Base-by-base conservation (phyloP, 2,113 vertebrate species). In the Junco hyemalis region DNA sequence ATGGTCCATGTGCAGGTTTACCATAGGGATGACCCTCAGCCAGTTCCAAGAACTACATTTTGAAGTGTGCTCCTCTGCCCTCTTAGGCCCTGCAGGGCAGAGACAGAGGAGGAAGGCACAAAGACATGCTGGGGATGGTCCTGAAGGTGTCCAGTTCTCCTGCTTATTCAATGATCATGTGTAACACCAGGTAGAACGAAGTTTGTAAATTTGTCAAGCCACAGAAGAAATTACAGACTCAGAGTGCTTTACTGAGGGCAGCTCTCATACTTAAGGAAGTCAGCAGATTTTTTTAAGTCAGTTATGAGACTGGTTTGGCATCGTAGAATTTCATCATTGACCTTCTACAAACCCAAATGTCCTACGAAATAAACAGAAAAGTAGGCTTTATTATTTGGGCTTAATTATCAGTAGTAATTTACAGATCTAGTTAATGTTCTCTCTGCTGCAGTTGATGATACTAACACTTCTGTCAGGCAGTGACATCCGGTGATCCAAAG, bases 1-100 rank as follows among this genome's bases (percentile, higher is more conserved):
- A 5, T 15, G n/a, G 42, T 18, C 36, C 33, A n/a, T 1, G 1
- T 31, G 36, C 14, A 3, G 21, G 33, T 7, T 2, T 1, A 26
- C 33, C 5, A 5, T 0, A 20, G 25, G 24, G 14, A 11, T 42
- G 33, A 44, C 26, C 31, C 38, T 13, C 8, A 61, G 50, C 45
- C 26, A 25, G 24, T 26, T 51, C 60, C 50, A 60, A 35, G 38
- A 69, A 35, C 7, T 1, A 1, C 0, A 1, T 47, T 69, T 73
- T 8, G 6, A 74, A 40, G 9, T 40, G 72, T 54, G 18, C 14
- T 89, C 19, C 28, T 35, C 21, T n/a, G 14, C 24, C 36, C 0
- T 7, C 13, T 45, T 14, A 12, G 38, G 25, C 11, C 18, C 35
- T 42, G 33, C 24, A 54, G 22, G 5, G 3, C 57, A 65, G 33